These are phyloP conservation scores for Sorex maritimensis DNA, from an alignment of 2,797 vertebrate genomes.

Conservation along the genomic window DNA sequence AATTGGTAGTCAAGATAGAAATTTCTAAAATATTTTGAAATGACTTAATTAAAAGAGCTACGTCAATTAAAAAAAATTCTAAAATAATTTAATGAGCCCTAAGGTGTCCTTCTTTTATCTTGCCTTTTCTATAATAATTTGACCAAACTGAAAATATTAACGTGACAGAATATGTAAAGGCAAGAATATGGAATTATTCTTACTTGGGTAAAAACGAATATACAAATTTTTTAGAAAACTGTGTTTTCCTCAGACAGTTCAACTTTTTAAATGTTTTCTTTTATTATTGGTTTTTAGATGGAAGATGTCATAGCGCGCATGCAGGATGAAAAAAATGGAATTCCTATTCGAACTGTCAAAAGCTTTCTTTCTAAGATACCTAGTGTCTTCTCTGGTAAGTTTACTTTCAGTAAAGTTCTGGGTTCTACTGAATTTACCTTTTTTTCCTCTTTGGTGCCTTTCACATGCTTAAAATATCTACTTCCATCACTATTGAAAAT, in stretches of 20 bases:
- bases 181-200: background rate
- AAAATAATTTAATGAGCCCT: background rate
- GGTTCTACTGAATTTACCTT: background rate
- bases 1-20: background rate
- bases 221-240: background rate
- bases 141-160: conserved; percentile 33
- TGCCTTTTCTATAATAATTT: background rate
- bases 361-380: conserved; percentile 99
- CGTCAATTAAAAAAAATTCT: background rate
- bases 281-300: conserved; percentile 92
- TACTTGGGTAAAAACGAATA: background rate
- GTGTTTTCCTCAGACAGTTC: conserved; percentile 66
- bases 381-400: conserved; percentile 98
- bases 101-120: background rate
- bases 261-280: conserved; percentile 68
- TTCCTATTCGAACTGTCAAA: conserved; percentile 98
- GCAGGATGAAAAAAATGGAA: conserved; percentile 98
- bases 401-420: background rate
- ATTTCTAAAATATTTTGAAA: background rate
- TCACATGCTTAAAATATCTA: background rate
- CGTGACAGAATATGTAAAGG: conserved; percentile 3
- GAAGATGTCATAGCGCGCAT: conserved; percentile 98
- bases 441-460: background rate
- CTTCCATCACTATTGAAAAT: no score
- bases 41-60: no score